A percentile compares a stretch with the other conserved stretches of the same genome.
These are phyloP conservation scores for Macrophya annulata DNA, from an alignment of 2,888 invertebrate species.

Conservation along the genomic window DNA sequence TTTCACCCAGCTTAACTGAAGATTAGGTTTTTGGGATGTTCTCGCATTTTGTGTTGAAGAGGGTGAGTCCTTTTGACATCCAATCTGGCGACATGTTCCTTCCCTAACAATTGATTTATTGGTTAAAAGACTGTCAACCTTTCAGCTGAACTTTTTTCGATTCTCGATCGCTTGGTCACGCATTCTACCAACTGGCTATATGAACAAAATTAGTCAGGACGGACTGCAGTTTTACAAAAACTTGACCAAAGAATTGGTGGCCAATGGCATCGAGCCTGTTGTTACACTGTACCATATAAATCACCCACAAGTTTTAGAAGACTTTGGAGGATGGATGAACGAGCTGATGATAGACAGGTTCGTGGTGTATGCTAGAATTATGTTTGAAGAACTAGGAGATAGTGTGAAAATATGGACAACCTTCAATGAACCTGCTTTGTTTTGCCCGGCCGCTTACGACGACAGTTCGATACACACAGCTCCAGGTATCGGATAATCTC, in stretches of 20 bases:
- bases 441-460: slow-evolving; percentile 82
- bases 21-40: not conserved
- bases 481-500: slow-evolving; percentile 61
- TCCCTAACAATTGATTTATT: not conserved
- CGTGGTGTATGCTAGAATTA: slow-evolving; percentile 82
- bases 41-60: not conserved
- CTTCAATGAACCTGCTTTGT: slow-evolving; percentile 88
- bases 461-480: slow-evolving; percentile 35
- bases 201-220: slow-evolving; percentile 81
- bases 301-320: slow-evolving; percentile 83
- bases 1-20: not conserved
- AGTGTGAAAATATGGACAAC: slow-evolving; percentile 86
- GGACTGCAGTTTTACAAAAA: slow-evolving; percentile 85
- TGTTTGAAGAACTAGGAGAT: slow-evolving; percentile 83
- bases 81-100: not conserved
- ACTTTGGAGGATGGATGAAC: slow-evolving; percentile 86
- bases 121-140: not conserved
- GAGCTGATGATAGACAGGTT: slow-evolving; percentile 83
- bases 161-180: slow-evolving; percentile 87
- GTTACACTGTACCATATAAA: slow-evolving; percentile 87
- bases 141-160: slow-evolving; percentile 79
- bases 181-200: slow-evolving; percentile 84
- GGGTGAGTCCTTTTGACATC: not conserved
- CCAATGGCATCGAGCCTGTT: slow-evolving; percentile 82
- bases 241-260: slow-evolving; percentile 82